phyloP scores from a whole-genome alignment of 1,140 invertebrate species.

The Aporrectodea caliginosa region DNA sequence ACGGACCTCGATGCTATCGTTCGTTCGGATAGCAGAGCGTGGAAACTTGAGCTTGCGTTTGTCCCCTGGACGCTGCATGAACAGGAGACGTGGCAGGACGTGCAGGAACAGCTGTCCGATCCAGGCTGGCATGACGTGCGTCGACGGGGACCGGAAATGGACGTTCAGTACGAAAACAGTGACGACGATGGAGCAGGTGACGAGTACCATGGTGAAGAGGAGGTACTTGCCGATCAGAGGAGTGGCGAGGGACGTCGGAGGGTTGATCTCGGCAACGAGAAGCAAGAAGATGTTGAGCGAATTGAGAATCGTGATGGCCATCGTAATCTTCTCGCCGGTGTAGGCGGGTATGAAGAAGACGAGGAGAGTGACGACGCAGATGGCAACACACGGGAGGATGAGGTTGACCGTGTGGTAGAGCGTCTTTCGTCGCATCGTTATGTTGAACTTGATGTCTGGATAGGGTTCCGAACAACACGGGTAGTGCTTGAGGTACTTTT shows the following conservation, averaged over 20 bases:
- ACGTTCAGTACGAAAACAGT: constrained; percentile 54
- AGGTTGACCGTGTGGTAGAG: constrained; percentile 55
- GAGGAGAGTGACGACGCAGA: constrained; percentile 57
- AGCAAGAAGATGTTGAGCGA: constrained; percentile 56
- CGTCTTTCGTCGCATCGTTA: constrained; percentile 74
- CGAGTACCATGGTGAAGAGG: constrained; percentile 55
- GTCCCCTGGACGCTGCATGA: constrained; percentile 48
- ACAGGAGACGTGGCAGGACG: constrained; percentile 50
- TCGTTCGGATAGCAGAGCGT: neutral
- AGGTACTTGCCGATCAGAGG: constrained; percentile 55
- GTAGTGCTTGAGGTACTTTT: constrained; percentile 57
- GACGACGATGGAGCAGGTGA: constrained; percentile 54
- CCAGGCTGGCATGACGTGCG: constrained; percentile 54
- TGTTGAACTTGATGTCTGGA: constrained; percentile 96
- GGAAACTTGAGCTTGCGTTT: neutral
- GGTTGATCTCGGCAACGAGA: constrained; percentile 54
- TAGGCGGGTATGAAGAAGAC: constrained; percentile 55
- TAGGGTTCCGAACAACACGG: constrained; percentile 85
- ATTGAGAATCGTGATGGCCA: constrained; percentile 54
- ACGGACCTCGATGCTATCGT: neutral
- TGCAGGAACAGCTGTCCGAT: constrained; percentile 50
- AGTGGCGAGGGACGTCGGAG: constrained; percentile 53
- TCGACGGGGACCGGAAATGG: constrained; percentile 50
- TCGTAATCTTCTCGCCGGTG: constrained; percentile 54
- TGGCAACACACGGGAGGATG: constrained; percentile 54